Evolutionary conservation across 2,113 vertebrate genomes (phyloP).

Genomic region (Neopipo cinnamomea): DNA sequence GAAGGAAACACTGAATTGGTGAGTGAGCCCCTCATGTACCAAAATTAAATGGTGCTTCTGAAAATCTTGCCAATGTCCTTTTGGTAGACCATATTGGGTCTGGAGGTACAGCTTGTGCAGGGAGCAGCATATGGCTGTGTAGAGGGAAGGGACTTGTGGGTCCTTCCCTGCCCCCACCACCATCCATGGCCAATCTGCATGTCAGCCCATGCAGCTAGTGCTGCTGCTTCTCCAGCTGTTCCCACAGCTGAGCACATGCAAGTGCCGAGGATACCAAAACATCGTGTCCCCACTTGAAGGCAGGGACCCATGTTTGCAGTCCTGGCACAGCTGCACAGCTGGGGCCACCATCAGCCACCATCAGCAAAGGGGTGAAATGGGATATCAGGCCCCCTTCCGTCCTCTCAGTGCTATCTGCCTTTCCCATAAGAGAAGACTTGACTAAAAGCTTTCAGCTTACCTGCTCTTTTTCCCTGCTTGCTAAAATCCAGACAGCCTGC

Average conservation of each 20-base stretch:
- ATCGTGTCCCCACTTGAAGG: rapidly evolving
- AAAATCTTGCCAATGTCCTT: background rate
- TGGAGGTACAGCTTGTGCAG: background rate
- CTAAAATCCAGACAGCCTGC: background rate
- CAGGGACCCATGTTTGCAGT: background rate
- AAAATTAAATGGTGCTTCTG: background rate
- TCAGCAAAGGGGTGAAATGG: background rate
- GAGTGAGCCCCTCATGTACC: background rate
- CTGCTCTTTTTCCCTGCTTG: background rate
- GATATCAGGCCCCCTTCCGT: background rate
- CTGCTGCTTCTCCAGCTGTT: background rate
- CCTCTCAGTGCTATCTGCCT: background rate
- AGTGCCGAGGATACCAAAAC: background rate
- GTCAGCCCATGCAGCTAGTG: rapidly evolving
- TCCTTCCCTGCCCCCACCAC: background rate
- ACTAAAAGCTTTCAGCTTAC: background rate
- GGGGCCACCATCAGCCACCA: rapidly evolving
- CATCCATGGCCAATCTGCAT: background rate
- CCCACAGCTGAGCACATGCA: rapidly evolving
- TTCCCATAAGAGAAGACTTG: background rate
- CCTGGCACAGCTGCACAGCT: rapidly evolving
- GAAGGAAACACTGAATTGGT: background rate
- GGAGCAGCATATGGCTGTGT: background rate
- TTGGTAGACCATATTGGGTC: background rate
- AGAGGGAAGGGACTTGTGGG: background rate